phyloP scores from a whole-genome alignment of 53 echinoderm and acorn worm genomes.

The Paracentrotus lividus region DNA sequence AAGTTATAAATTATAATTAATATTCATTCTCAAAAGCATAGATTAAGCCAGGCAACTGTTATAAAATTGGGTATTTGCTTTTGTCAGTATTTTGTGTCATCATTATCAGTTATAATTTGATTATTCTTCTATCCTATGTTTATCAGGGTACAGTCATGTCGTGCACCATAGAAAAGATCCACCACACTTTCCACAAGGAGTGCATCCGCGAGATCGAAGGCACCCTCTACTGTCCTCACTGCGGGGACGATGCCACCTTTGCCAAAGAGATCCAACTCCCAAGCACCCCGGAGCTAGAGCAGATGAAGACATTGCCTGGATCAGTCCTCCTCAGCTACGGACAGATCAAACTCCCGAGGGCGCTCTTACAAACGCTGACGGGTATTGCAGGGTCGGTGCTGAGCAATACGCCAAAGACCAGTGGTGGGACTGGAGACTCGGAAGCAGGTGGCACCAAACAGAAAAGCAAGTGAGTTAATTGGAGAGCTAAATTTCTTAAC shows the following conservation, averaged over 20 bases:
- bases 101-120: too few relatives aligned
- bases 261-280: conserved; percentile 86
- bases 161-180: conserved; percentile 82
- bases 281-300: conserved; percentile 68
- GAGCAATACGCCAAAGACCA: conserved; percentile 5
- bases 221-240: conserved; percentile 98
- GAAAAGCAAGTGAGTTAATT: conserved; percentile 11
- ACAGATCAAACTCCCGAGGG: conserved; percentile 80
- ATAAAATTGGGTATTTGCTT: too few relatives aligned
- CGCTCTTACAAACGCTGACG: conserved; percentile 79
- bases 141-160: conserved; percentile 82
- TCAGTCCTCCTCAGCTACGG: conserved; percentile 82
- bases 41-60: too few relatives aligned
- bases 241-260: conserved; percentile 83
- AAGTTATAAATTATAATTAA: too few relatives aligned
- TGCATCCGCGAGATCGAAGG: conserved; percentile 93
- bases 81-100: too few relatives aligned
- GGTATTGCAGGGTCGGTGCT: conserved; percentile 73
- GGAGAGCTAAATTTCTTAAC: neutral
- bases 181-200: conserved; percentile 96
- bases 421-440: neutral
- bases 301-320: conserved; percentile 79
- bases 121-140: neutral
- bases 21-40: too few relatives aligned
- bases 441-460: conserved; percentile 26